phyloP scores from a whole-genome alignment of 1,140 invertebrate species.

The Myzus persicae region DNA sequence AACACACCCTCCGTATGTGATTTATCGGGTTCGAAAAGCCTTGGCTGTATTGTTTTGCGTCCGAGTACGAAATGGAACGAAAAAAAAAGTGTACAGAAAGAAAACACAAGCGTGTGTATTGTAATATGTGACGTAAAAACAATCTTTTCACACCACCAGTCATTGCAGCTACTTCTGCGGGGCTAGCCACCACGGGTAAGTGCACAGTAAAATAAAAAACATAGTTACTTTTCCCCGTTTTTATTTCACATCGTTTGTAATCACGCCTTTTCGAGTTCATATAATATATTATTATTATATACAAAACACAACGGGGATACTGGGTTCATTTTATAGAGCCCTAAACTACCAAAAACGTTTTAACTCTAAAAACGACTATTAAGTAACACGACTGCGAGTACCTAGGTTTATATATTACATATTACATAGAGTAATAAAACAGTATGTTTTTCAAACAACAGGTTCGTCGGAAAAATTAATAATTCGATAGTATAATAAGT shows the following conservation, averaged over 20 bases:
- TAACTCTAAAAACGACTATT: constrained; percentile 37
- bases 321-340: constrained; percentile 28
- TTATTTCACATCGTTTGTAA: constrained; percentile 57
- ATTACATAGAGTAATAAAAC: background rate
- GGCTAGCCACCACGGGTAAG: constrained; percentile 18
- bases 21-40: constrained; percentile 52
- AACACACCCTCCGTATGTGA: constrained; percentile 49
- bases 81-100: constrained; percentile 48
- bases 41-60: constrained; percentile 48
- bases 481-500: background rate
- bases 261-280: constrained; percentile 53
- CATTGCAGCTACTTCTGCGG: background rate
- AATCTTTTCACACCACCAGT: constrained; percentile 46
- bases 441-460: background rate
- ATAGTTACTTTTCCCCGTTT: constrained; percentile 44
- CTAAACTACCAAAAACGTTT: constrained; percentile 47
- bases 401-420: background rate
- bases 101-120: constrained; percentile 48
- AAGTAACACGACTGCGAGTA: background rate
- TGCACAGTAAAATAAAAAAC: constrained; percentile 38
- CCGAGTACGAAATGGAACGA: background rate
- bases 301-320: background rate
- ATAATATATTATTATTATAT: constrained; percentile 31
- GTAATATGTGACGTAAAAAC: constrained; percentile 50
- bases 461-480: background rate